These are phyloP conservation scores for Caenorhabditis sp. DNA, from an alignment of 2,888 invertebrate species.

Conservation along the genomic window DNA sequence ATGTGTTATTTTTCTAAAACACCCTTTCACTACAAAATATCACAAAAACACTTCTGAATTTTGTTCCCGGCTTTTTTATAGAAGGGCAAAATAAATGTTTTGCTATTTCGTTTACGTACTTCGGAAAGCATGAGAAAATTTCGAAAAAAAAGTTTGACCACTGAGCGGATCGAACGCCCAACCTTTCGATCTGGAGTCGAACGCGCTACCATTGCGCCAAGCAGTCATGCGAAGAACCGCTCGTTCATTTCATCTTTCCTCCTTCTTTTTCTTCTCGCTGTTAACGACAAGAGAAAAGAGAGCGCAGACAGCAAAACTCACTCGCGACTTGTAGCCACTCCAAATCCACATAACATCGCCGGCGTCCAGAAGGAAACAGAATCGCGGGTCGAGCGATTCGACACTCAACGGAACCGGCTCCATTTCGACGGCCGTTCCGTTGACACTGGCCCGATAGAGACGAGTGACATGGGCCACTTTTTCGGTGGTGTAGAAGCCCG, in stretches of 20 bases:
- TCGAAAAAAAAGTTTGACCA: constrained; percentile 40
- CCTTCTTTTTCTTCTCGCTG: neutral
- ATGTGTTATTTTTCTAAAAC: too few species aligned
- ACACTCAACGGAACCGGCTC: constrained; percentile 71
- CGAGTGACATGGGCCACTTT: constrained; percentile 58
- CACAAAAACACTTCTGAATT: neutral
- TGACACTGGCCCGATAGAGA: constrained; percentile 67
- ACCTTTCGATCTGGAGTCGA: constrained; percentile 63
- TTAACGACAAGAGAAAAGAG: too few species aligned
- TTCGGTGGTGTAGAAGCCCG: constrained; percentile 93
- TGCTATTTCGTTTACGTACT: neutral
- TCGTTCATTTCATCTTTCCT: neutral
- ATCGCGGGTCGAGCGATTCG: constrained; percentile 85
- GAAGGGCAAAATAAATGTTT: too few species aligned
- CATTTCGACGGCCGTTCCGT: constrained; percentile 74
- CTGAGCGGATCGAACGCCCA: constrained; percentile 62
- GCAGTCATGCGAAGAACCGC: constrained; percentile 32
- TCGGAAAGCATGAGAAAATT: neutral
- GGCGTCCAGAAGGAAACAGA: constrained; percentile 88
- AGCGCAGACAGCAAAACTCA: constrained; percentile 12
- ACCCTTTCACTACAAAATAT: too few species aligned
- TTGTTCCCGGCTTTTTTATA: too few species aligned
- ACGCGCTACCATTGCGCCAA: constrained; percentile 62
- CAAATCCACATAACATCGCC: constrained; percentile 86
- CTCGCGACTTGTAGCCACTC: constrained; percentile 79